Percentiles rank a stretch among this genome's conserved stretches.
Evolutionary conservation across 2,888 invertebrate genomes (phyloP).

Genomic region (Lobophora halterata): DNA sequence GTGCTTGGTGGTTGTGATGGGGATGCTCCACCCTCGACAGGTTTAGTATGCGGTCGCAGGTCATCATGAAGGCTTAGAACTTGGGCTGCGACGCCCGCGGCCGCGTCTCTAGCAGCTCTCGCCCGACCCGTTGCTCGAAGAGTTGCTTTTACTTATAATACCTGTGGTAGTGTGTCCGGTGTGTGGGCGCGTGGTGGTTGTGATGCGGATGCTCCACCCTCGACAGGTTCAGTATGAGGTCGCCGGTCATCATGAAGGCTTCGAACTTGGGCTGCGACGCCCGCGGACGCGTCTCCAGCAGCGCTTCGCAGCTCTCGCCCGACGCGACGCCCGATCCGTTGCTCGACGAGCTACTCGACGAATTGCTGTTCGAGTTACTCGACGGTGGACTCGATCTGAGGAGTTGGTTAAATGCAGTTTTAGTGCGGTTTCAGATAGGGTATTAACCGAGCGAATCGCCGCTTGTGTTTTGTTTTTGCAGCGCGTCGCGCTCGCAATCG

Average conservation of each 20-base stretch:
- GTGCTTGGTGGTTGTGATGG: conserved; percentile 74
- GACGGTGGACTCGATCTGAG: conserved; percentile 65
- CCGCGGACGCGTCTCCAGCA: conserved; percentile 63
- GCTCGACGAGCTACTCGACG: conserved; percentile 68
- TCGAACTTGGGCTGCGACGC: conserved; percentile 85
- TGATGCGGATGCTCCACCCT: conserved; percentile 86
- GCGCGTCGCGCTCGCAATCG: no score
- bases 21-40: conserved; percentile 89
- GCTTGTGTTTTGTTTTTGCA: no score
- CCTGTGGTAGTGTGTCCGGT: conserved; percentile 73
- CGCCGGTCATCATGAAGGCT: conserved; percentile 99
- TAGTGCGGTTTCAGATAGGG: no score
- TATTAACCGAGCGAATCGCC: no score
- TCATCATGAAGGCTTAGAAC: conserved; percentile 98
- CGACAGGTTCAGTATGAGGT: conserved; percentile 95
- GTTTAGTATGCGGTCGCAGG: conserved; percentile 96
- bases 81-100: no score
- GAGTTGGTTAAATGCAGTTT: no score
- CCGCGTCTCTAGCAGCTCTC: no score
- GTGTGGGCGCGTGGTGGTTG: conserved; percentile 75
- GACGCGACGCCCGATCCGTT: conserved; percentile 78
- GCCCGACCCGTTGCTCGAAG: conserved; percentile 70
- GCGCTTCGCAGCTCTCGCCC: conserved; percentile 73
- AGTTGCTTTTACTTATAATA: conserved; percentile 24
- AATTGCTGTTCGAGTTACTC: conserved; percentile 70